phyloP scores from a whole-genome alignment of 1,140 invertebrate species.

The Drosophila dunni region DNA sequence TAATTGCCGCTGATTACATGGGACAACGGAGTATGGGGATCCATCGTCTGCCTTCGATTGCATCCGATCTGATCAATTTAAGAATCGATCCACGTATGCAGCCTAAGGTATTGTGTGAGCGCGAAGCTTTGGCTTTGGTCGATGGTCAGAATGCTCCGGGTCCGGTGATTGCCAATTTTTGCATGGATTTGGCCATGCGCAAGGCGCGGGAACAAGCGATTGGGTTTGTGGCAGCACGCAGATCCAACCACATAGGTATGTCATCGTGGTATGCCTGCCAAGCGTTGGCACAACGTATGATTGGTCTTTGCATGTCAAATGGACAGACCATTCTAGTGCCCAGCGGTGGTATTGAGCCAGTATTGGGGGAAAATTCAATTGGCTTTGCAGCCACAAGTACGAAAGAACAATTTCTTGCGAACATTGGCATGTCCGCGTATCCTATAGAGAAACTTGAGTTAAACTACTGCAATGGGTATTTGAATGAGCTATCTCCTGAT shows the following conservation, averaged over 20 bases:
- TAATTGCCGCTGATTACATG: constrained; percentile 92
- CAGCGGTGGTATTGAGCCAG: constrained; percentile 89
- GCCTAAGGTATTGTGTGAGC: constrained; percentile 89
- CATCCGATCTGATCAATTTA: constrained; percentile 38
- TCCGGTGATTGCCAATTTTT: constrained; percentile 93
- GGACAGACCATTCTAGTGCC: constrained; percentile 94
- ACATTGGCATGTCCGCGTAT: constrained; percentile 94
- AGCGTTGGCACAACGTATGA: constrained; percentile 90
- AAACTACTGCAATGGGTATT: constrained; percentile 88
- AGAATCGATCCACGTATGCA: constrained; percentile 75
- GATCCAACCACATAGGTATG: constrained; percentile 86
- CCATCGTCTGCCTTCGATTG: constrained; percentile 47
- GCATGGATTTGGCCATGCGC: constrained; percentile 93
- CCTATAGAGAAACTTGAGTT: constrained; percentile 89
- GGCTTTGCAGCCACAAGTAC: constrained; percentile 90
- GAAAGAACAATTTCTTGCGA: constrained; percentile 91
- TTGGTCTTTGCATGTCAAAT: constrained; percentile 96
- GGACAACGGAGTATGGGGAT: constrained; percentile 96
- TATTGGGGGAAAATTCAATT: constrained; percentile 94
- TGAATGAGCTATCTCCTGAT: constrained; percentile 64
- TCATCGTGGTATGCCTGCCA: constrained; percentile 93
- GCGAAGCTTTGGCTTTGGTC: constrained; percentile 90
- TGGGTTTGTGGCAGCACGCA: constrained; percentile 92
- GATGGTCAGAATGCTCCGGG: constrained; percentile 93
- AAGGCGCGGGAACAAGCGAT: constrained; percentile 93